Conservation (phyloP, 2,888 invertebrate species). For the Drosophila fulvimacula region DNA sequence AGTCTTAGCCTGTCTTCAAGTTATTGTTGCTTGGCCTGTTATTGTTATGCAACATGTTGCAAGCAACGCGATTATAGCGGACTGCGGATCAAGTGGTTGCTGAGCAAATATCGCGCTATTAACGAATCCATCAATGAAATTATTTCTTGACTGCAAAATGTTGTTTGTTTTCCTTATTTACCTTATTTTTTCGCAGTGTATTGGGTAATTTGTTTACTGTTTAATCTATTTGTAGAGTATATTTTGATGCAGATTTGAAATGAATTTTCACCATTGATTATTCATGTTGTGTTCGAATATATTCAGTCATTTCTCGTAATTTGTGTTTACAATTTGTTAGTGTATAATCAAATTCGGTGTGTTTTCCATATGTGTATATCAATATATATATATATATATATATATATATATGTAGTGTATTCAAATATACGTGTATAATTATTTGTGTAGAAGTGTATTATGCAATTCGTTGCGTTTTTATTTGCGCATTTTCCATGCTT, state of each 20-base stretch:
- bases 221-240: not conserved
- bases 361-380: too few species aligned
- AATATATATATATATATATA: too few species aligned
- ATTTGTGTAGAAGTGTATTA: not conserved
- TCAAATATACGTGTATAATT: not conserved
- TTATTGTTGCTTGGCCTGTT: not conserved
- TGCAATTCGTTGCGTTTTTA: not conserved
- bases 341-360: too few species aligned
- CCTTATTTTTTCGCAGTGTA: not conserved
- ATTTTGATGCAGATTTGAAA: too few species aligned
- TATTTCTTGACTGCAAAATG: not conserved
- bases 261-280: too few species aligned
- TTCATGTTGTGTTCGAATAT: not conserved
- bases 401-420: not conserved
- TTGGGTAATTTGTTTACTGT: not conserved
- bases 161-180: not conserved
- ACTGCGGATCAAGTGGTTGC: not conserved
- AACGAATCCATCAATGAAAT: not conserved
- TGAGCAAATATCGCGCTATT: not conserved
- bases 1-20: not conserved
- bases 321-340: too few species aligned
- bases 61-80: not conserved
- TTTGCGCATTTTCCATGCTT: not conserved
- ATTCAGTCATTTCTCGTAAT: not conserved
- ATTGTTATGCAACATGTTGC: slow-evolving; percentile 6